Evolutionary conservation across 2,888 invertebrate species (phyloP).

Genomic region (Leptarthrus brevirostris): DNA sequence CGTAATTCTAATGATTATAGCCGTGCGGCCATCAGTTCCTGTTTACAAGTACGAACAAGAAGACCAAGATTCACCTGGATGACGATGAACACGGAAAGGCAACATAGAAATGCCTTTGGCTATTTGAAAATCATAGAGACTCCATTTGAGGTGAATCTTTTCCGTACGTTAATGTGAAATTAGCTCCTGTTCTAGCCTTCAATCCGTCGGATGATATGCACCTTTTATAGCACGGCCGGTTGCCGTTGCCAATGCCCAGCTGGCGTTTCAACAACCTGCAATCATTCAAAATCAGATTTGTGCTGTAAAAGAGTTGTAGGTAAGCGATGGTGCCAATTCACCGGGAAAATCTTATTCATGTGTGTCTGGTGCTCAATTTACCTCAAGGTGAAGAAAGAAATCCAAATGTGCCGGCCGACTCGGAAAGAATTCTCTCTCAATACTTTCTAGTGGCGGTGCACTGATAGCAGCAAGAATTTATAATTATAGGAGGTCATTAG

Average conservation of each 20-base stretch:
- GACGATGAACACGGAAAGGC: background rate
- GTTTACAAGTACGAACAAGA: background rate
- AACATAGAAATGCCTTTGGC: background rate
- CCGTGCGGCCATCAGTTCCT: constrained; percentile 20
- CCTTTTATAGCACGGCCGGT: constrained; percentile 4
- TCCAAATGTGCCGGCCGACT: background rate
- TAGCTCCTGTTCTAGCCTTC: constrained; percentile 35
- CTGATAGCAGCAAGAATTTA: constrained; percentile 38
- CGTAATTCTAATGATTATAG: constrained; percentile 35
- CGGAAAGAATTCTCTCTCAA: background rate
- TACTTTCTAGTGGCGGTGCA: background rate
- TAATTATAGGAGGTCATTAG: constrained; percentile 53
- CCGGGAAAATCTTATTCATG: constrained; percentile 31
- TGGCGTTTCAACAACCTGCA: constrained; percentile 21
- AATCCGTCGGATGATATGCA: constrained; percentile 4
- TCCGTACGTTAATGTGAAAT: constrained; percentile 18
- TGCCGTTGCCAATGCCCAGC: background rate
- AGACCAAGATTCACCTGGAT: constrained; percentile 8
- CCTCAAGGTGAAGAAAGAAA: constrained; percentile 43
- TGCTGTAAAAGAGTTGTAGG: constrained; percentile 13
- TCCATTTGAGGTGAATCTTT: constrained; percentile 11
- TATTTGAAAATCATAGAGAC: background rate
- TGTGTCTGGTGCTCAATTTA: constrained; percentile 20
- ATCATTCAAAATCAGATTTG: constrained; percentile 43
- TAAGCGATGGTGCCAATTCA: constrained; percentile 20